phyloP scores from a whole-genome alignment of 2,888 invertebrate genomes.

The Cosmia pyralina region DNA sequence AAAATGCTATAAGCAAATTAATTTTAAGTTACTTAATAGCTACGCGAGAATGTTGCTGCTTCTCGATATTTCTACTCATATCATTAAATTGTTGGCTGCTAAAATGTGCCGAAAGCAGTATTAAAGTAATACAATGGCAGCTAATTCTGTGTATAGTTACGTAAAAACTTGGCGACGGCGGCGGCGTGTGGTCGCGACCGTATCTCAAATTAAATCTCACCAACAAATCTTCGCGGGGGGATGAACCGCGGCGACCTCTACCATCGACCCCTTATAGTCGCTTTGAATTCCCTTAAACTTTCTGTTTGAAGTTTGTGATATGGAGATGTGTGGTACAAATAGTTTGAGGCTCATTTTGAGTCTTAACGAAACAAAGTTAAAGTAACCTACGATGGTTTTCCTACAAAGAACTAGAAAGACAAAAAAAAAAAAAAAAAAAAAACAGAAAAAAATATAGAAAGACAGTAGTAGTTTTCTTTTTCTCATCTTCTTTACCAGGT shows the following conservation, averaged over 20 bases:
- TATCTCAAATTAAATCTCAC: constrained; percentile 89
- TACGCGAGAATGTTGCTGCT: constrained; percentile 13
- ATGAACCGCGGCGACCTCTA: constrained; percentile 77
- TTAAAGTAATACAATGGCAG: constrained; percentile 76
- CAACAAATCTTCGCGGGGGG: constrained; percentile 87
- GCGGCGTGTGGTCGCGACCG: constrained; percentile 83
- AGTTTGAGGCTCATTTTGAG: constrained; percentile 20
- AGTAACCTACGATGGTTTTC: not conserved
- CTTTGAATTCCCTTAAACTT: constrained; percentile 16
- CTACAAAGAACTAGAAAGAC: not conserved
- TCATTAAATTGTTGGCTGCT: constrained; percentile 42
- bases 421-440: no score
- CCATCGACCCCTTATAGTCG: constrained; percentile 65
- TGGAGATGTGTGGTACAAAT: constrained; percentile 6
- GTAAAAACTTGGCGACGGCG: constrained; percentile 85
- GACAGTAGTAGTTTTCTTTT: not conserved
- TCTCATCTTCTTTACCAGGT: not conserved
- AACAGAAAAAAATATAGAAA: no score
- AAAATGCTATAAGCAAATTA: constrained; percentile 4
- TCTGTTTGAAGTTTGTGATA: constrained; percentile 1
- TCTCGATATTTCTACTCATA: constrained; percentile 35
- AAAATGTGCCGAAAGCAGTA: constrained; percentile 62
- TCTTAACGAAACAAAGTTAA: not conserved
- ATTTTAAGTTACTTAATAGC: not conserved
- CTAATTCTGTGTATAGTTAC: constrained; percentile 79